Evolutionary conservation across 2,113 vertebrate genomes (phyloP).

Genomic region (Apaloderma vittatum): DNA sequence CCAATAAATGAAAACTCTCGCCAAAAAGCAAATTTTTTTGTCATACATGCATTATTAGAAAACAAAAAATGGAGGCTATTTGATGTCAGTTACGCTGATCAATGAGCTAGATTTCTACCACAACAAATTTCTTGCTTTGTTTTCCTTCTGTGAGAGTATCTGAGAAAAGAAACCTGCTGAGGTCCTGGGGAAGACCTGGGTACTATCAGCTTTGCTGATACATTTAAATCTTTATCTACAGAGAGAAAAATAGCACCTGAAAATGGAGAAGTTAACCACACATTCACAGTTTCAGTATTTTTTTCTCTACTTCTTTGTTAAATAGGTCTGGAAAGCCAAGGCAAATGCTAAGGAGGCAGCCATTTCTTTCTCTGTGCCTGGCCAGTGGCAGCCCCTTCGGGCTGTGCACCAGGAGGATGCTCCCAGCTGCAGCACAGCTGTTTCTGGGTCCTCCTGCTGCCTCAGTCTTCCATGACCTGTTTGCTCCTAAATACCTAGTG

Average conservation of each 20-base stretch:
- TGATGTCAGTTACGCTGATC: not conserved
- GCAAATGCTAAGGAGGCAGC: not conserved
- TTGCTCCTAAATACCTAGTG: not conserved
- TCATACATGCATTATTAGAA: not conserved
- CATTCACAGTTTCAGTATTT: not conserved
- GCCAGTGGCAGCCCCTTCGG: not conserved
- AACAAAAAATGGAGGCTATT: not conserved
- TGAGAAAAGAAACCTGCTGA: not conserved
- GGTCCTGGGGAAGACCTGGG: not conserved
- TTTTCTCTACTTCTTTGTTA: not conserved
- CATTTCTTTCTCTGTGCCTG: not conserved
- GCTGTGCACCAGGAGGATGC: not conserved
- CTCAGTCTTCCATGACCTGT: not conserved
- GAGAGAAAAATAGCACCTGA: not conserved
- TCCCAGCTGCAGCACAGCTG: fast-evolving
- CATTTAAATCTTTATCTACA: not conserved
- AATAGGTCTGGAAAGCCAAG: not conserved
- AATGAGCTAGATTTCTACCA: not conserved
- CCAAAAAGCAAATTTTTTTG: not conserved
- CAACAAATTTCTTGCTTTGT: not conserved
- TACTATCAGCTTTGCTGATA: not conserved
- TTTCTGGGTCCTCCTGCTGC: not conserved
- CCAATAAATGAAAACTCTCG: not conserved
- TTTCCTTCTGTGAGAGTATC: not conserved
- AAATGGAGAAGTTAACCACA: not conserved